These are phyloP conservation scores for Aplodontia rufa DNA, from an alignment of 2,113 vertebrate species.

Conservation along the genomic window DNA sequence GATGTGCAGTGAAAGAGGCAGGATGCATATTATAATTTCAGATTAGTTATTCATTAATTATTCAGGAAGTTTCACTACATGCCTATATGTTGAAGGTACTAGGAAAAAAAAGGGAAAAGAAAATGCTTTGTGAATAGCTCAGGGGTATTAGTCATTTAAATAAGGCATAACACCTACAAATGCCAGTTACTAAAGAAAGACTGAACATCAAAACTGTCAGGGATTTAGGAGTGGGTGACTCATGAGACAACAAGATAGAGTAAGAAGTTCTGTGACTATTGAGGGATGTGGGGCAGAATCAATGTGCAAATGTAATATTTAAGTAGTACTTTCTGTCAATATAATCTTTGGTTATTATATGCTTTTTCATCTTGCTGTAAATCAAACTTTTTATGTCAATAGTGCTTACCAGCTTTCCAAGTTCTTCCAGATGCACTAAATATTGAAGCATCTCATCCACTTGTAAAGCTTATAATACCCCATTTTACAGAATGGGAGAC, in stretches of 20 bases:
- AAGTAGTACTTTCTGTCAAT: not conserved
- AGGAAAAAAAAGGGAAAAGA: not conserved
- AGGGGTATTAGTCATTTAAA: not conserved
- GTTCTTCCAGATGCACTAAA: not conserved
- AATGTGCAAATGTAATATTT: not conserved
- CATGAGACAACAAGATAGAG: not conserved
- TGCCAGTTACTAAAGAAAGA: not conserved
- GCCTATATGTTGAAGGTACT: not conserved
- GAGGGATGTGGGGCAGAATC: not conserved
- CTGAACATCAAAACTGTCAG: not conserved
- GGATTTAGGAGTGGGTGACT: not conserved
- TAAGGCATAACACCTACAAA: not conserved
- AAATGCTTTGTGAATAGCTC: not conserved
- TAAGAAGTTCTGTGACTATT: not conserved
- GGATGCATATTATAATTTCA: not conserved
- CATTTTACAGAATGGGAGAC: conserved; percentile 9
- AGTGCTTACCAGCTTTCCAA: not conserved
- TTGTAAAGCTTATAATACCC: not conserved
- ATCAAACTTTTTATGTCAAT: not conserved
- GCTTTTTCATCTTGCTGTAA: not conserved
- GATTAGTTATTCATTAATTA: not conserved
- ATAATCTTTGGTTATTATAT: not conserved
- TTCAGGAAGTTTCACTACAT: conserved; percentile 24
- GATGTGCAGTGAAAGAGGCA: not conserved
- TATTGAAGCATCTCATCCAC: not conserved